Evolutionary conservation across 92 coral and sea anemone genomes (phyloP), one percentile per base, ranked within the genome.

Genomic region (Parazoanthus darwini): DNA sequence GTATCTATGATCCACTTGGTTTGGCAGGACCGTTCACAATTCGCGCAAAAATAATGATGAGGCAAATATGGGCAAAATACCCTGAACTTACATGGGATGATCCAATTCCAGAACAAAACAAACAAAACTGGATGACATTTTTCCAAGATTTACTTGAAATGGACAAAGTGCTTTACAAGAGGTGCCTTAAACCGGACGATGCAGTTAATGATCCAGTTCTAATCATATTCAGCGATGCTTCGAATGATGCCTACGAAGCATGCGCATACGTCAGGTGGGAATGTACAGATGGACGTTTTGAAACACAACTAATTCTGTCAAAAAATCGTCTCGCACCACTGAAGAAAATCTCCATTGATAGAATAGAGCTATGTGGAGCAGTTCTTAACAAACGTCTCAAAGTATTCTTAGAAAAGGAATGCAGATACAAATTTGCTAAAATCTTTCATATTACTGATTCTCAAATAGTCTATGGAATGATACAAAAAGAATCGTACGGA

Each of bases 271-370:
- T 58, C 16, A 72, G 92, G 54, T 93, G 96, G 91, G 48, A 70
- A 72, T 54, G 79, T 16, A 80, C 88, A 23, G 86, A 91, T 35
- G 79, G 90, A 7, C 71, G 18, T 9, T 93, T 83, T 44, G 85
- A 79, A 16, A 59, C 80, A 43, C 59, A 63, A 37, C 89, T 92
- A 0, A 26, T 92, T 1, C 79, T 88, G 76, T 86, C 90, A 4
- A 94, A 92, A 81, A 88, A 87, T 82, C 82, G 96, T 4, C 86
- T 94, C 3, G 89, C 94, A 0, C 90, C 96, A 3, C 43, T 92
- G 85, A 90, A 88, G 85, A 90, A 88, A 67, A 88, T 90, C 51
- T 66, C 92, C 43, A 90, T 94, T n/a, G 93, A 80, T 36, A 29
- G 93, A 56, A 82, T 80, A 6, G 89, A 93, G 77, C 50, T 93